These are phyloP conservation scores for Argopecten irradians DNA, from an alignment of 1,140 invertebrate species.

Conservation along the genomic window DNA sequence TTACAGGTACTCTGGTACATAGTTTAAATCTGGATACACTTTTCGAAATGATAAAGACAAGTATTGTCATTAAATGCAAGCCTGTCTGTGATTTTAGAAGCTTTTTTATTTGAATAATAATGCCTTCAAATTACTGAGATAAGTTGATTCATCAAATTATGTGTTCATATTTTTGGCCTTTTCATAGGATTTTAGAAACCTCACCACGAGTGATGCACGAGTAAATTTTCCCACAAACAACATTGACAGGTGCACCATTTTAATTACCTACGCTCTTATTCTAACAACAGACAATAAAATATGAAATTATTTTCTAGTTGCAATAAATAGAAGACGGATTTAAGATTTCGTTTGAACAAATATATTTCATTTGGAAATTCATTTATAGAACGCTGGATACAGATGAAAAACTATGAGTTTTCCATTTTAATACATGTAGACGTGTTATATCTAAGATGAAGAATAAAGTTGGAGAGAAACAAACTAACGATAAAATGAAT, in stretches of 20 bases:
- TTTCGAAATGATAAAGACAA: constrained; percentile 36
- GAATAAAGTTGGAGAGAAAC: background rate
- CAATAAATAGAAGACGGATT: background rate
- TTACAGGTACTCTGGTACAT: constrained; percentile 45
- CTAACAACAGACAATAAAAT: background rate
- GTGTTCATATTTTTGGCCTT: background rate
- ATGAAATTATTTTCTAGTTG: background rate
- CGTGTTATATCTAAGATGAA: no score
- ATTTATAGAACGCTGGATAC: no score
- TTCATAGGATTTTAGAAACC: background rate
- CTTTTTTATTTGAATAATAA: constrained; percentile 35
- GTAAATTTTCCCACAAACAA: constrained; percentile 5
- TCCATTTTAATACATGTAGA: no score
- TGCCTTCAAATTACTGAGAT: constrained; percentile 6
- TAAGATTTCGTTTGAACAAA: no score
- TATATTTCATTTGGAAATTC: no score
- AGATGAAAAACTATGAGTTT: no score
- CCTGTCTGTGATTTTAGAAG: constrained; percentile 27
- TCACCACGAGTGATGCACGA: background rate
- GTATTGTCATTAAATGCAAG: constrained; percentile 27
- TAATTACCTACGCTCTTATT: background rate
- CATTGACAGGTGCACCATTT: background rate
- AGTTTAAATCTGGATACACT: constrained; percentile 31
- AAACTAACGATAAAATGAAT: no score
- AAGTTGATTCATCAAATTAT: constrained; percentile 3